A percentile compares a stretch with the other conserved stretches of the same genome.
These are phyloP conservation scores for Nycteola revayana DNA, from an alignment of 2,888 invertebrate genomes.

Conservation along the genomic window DNA sequence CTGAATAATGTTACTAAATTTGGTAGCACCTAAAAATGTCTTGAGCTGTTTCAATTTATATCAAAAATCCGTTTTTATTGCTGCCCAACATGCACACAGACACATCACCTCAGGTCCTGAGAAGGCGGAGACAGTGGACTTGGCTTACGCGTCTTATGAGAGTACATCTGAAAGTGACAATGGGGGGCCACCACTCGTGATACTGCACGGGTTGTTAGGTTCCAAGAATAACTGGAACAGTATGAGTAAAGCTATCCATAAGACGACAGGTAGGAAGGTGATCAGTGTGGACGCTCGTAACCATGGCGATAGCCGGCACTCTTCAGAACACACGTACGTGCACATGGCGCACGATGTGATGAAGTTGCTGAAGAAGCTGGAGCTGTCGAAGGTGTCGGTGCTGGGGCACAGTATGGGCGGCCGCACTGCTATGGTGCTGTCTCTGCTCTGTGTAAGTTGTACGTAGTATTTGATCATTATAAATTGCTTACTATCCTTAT, in stretches of 20 bases:
- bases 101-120: conserved; percentile 44
- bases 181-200: conserved; percentile 85
- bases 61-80: conserved; percentile 33
- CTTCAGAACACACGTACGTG: conserved; percentile 87
- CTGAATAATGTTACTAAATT: conserved; percentile 51
- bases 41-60: conserved; percentile 29
- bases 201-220: conserved; percentile 95
- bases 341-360: conserved; percentile 85
- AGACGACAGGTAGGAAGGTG: conserved; percentile 86
- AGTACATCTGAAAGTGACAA: conserved; percentile 56
- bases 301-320: conserved; percentile 96
- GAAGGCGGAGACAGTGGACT: conserved; percentile 79
- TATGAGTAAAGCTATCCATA: conserved; percentile 88
- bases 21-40: conserved; percentile 39
- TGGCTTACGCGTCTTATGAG: conserved; percentile 87
- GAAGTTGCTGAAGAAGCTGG: conserved; percentile 83
- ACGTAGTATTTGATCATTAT: conserved; percentile 37
- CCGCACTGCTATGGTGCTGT: conserved; percentile 92
- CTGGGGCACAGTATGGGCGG: conserved; percentile 99
- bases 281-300: conserved; percentile 95
- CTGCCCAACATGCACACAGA: conserved; percentile 33
- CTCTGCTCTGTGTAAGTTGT: conserved; percentile 84
- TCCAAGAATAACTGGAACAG: conserved; percentile 97
- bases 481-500: no score
- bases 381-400: conserved; percentile 84